Conservation (phyloP, 1,140 invertebrate species). For the Himalopsyche phryganea region DNA sequence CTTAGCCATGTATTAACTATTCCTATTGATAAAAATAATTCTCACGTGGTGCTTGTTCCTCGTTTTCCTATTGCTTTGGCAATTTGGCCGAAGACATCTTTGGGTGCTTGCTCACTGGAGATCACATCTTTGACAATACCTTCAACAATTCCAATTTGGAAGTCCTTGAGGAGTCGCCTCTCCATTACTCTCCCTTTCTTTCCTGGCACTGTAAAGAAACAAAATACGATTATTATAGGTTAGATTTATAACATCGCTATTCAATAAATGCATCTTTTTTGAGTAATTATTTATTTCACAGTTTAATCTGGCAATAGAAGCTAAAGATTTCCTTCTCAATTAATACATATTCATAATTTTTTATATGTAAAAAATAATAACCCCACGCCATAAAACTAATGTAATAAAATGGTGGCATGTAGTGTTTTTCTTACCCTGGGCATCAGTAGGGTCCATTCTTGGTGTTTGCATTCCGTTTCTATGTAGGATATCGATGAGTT, state of each 20-base stretch:
- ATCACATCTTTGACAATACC: slow-evolving; percentile 73
- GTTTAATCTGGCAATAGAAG: too few species aligned
- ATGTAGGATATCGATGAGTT: slow-evolving; percentile 82
- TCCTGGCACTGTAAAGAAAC: slow-evolving; percentile 59
- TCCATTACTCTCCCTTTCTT: slow-evolving; percentile 84
- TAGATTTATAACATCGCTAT: too few species aligned
- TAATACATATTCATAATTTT: too few species aligned
- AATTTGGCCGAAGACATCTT: slow-evolving; percentile 78
- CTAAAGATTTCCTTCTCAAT: too few species aligned
- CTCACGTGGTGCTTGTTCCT: slow-evolving; percentile 53
- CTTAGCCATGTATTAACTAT: too few species aligned
- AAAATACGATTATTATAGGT: too few species aligned
- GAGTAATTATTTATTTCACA: too few species aligned
- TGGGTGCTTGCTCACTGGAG: slow-evolving; percentile 61
- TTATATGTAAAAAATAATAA: too few species aligned
- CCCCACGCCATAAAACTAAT: too few species aligned
- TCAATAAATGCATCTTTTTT: too few species aligned
- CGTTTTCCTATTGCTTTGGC: slow-evolving; percentile 68
- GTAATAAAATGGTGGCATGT: too few species aligned
- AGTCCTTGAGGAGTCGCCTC: slow-evolving; percentile 79
- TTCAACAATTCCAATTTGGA: slow-evolving; percentile 84
- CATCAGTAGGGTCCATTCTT: slow-evolving; percentile 59
- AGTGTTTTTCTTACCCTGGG: slow-evolving; percentile 56
- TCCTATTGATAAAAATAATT: too few species aligned
- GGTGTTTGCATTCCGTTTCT: slow-evolving; percentile 80